Evolutionary conservation across 2,113 vertebrate genomes (phyloP), one percentile per base, ranked within the genome.

Genomic region (Lamprologus speciosus): DNA sequence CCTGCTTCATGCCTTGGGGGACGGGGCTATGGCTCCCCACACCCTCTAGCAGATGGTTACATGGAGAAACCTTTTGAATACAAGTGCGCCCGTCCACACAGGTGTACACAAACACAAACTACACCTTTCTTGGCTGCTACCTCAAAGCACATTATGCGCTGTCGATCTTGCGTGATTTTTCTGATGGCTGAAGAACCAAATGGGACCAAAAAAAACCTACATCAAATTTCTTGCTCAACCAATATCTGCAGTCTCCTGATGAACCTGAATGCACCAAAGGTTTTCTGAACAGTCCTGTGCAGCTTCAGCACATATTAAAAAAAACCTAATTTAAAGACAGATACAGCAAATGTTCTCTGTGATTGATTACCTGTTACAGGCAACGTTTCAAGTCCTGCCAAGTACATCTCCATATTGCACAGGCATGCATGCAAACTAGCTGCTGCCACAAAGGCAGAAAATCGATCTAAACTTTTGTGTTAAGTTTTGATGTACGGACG

Each of bases 81-180:
- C n/a, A 55, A 55, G n/a, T 13, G 12, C 2, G 13, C 54, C 54
- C 3, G 4, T 28, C 23, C 23, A 57, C 54, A 28, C 12, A 28
- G 1, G 13, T 28, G 13, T 57, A 28, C 54, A 8, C 0, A 57
- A 0, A 26, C 55, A 16, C 26, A 58, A 58, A 57, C 55, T 28
- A 57, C 23, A 57, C 13, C 55, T 28, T 28, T 57, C 3, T 57
- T 57, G 23, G 23, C 55, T 57, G 23, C 55, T 57, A 57, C 55
- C 55, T 58, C 3, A 4, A 58, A 58, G 13, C 8, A 58, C 55
- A 28, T 28, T 16, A 0, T 58, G 26, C 13, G 13, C 55, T 16
- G 55, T 28, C 0, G 0, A 58, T 58, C 7, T 16, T 3, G 55
- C 1, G 0, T 16, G 7, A 0, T 58, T 58, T 28, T 28, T 1